Evolutionary conservation across 2,113 vertebrate genomes (phyloP), one percentile per base, ranked within the genome.

Genomic region (Suricata suricatta): DNA sequence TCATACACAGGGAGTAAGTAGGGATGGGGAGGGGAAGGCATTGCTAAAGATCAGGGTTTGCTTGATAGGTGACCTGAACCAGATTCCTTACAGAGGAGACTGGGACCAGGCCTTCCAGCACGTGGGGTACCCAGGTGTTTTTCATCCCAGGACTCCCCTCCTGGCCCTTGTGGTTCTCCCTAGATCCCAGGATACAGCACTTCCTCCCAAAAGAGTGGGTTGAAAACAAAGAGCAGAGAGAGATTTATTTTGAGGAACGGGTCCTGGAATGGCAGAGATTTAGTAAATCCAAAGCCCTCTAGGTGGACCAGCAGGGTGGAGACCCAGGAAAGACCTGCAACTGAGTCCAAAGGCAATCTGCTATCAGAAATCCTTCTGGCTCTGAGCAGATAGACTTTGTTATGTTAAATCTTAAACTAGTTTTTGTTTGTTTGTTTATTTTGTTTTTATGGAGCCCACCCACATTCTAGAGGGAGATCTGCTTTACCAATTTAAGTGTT

Each of bases 231-330:
- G 38, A 7, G 29, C 52, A 44, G 23, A 16, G 13, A 72, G 38
- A 57, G 16, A 50, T 47, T 69, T 35, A 31, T 50, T 71, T 68
- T 90, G 54, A 81, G 44, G 9, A 83, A 47, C 16, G 29, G 23
- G 17, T 38, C 19, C 0, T 31, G 13, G 2, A 2, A 52, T 7
- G 13, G 7, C 2, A 13, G 10, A 95, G 21, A 2, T 0, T 68
- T 47, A 27, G 25, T 41, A 50, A 87, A 69, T 52, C 11, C n/a
- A 31, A 12, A 13, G 0, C 81, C 21, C 31, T n/a, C 5, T 52
- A 7, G 0, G 2, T 52, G 0, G 0, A 11, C 31, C n/a, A 21
- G 7, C 44, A 60, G 9, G 25, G 7, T 69, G 21, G 19, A 68
- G 8, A 87, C 3, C 27, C 12, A 60, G 13, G 66, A 9, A 64